Conservation (phyloP, 2,797 vertebrate species). For the Platalea minor region DNA sequence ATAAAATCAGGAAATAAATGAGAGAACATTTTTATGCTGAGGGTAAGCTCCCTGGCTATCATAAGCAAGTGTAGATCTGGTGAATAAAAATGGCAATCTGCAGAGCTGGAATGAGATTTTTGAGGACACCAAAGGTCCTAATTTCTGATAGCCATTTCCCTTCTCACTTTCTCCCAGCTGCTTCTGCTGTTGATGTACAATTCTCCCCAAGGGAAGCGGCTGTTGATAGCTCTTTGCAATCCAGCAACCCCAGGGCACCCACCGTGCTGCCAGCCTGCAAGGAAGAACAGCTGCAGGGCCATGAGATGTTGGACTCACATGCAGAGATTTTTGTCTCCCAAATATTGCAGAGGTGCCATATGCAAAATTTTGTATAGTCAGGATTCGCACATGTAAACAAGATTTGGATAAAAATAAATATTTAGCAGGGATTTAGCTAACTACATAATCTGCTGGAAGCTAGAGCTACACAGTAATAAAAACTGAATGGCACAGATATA, state of each 20-base stretch:
- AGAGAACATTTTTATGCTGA: not conserved
- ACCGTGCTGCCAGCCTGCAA: not conserved
- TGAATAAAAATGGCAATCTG: not conserved
- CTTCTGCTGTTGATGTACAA: not conserved
- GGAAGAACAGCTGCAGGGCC: not conserved
- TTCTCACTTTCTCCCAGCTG: not conserved
- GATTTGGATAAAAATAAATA: conserved; percentile 22
- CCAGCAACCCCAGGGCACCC: accelerated
- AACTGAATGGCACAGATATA: not conserved
- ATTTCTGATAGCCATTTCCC: not conserved
- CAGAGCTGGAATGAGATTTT: not conserved
- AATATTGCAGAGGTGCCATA: not conserved
- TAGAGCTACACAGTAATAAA: not conserved
- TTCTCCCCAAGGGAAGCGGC: accelerated
- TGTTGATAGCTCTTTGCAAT: not conserved
- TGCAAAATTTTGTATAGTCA: not conserved
- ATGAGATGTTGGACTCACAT: accelerated
- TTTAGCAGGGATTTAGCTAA: not conserved
- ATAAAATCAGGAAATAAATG: not conserved
- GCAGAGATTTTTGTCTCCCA: not conserved
- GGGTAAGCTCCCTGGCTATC: not conserved
- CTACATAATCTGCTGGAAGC: not conserved
- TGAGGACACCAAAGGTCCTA: not conserved
- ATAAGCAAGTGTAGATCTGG: not conserved
- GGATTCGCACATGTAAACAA: not conserved